Evolutionary conservation across 2,888 invertebrate species (phyloP).

Genomic region (Papilio elwesi): DNA sequence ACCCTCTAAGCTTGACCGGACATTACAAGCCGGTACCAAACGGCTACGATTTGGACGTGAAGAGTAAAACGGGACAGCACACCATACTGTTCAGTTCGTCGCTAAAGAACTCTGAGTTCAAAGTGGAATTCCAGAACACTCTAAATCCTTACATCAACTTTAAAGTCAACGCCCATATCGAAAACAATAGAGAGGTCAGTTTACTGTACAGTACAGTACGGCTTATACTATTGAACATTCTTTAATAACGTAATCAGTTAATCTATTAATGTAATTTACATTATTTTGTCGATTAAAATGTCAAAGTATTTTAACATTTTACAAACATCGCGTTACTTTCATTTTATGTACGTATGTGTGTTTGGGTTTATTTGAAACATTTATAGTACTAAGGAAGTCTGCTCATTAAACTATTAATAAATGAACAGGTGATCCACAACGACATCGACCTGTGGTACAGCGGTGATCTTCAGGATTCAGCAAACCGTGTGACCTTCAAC

Average conservation of each 20-base stretch:
- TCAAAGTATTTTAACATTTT: no score
- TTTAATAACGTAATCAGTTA: no score
- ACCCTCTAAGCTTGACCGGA: slow-evolving; percentile 79
- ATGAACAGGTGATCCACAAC: slow-evolving; percentile 65
- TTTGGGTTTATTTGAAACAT: no score
- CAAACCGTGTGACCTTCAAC: slow-evolving; percentile 80
- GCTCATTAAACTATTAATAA: slow-evolving; percentile 7
- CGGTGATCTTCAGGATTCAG: slow-evolving; percentile 82
- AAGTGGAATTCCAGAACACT: slow-evolving; percentile 83
- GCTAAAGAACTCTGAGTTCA: slow-evolving; percentile 70
- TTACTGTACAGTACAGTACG: not conserved
- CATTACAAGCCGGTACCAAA: slow-evolving; percentile 67
- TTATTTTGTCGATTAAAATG: no score
- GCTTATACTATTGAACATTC: no score
- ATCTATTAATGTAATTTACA: no score
- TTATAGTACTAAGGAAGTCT: not conserved
- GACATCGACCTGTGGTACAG: slow-evolving; percentile 86
- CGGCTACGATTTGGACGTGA: slow-evolving; percentile 76
- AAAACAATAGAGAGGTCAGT: slow-evolving; percentile 69
- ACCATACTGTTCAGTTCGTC: slow-evolving; percentile 76
- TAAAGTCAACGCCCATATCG: slow-evolving; percentile 83
- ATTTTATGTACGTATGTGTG: no score
- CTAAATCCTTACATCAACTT: slow-evolving; percentile 86
- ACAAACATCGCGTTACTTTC: no score
- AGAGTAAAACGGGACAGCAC: slow-evolving; percentile 77